phyloP scores from a whole-genome alignment of 2,113 vertebrate genomes.

The Corydoras maculifer region DNA sequence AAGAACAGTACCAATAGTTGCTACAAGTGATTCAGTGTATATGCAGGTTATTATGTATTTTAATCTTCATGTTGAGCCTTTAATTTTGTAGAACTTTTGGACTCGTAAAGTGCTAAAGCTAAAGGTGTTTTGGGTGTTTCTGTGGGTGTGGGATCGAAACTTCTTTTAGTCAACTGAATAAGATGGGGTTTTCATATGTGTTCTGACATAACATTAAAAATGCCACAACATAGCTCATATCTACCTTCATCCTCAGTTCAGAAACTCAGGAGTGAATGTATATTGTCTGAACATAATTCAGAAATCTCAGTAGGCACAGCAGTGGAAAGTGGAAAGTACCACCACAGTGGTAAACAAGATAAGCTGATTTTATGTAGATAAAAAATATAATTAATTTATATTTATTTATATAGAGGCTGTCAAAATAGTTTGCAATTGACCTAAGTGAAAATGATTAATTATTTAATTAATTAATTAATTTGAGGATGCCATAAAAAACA shows the following conservation, averaged over 20 bases:
- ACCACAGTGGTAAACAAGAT: constrained; percentile 5
- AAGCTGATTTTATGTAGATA: no score
- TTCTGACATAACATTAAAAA: constrained; percentile 33
- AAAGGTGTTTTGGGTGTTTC: constrained; percentile 13
- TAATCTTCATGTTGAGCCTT: neutral
- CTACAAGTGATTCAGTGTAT: no score
- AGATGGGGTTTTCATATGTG: constrained; percentile 29
- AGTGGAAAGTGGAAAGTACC: constrained; percentile 28
- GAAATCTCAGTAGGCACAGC: constrained; percentile 7
- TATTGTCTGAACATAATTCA: constrained; percentile 12
- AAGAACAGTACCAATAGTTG: no score
- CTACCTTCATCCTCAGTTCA: constrained; percentile 23
- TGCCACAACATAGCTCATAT: constrained; percentile 22
- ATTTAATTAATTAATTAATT: neutral
- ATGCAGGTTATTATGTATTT: no score
- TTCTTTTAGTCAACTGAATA: constrained; percentile 22
- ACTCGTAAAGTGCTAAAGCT: neutral
- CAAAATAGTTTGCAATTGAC: neutral
- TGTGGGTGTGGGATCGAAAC: constrained; percentile 37
- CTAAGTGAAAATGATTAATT: neutral
- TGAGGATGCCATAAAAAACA: no score
- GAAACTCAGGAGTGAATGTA: constrained; percentile 21
- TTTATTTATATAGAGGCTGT: no score
- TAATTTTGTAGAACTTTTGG: constrained; percentile 18
- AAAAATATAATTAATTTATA: neutral